Conservation (phyloP, 1,140 invertebrate genomes). For the Nebria ingens region DNA sequence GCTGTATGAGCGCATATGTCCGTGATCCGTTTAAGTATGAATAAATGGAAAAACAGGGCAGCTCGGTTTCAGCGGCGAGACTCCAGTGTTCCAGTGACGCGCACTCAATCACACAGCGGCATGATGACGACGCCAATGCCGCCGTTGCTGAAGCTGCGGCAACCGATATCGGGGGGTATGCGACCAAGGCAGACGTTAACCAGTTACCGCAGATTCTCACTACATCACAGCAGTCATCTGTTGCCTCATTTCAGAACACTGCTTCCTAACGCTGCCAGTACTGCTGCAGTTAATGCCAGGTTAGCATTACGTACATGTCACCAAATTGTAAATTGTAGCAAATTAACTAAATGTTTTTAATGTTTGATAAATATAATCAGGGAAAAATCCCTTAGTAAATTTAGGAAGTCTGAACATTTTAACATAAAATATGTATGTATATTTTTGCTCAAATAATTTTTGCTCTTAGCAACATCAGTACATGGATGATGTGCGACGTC, state of each 20-base stretch:
- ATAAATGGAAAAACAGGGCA: not conserved
- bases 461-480: too few relatives aligned
- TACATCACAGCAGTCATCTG: constrained; percentile 3
- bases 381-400: too few relatives aligned
- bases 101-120: not conserved
- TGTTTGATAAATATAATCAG: too few relatives aligned
- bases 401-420: too few relatives aligned
- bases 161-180: not conserved
- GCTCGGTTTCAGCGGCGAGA: constrained; percentile 4
- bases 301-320: too few relatives aligned
- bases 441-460: too few relatives aligned
- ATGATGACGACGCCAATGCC: not conserved
- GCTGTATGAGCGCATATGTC: too few relatives aligned
- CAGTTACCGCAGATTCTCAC: constrained; percentile 2
- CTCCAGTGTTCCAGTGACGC: constrained; percentile 1
- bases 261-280: not conserved
- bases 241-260: not conserved
- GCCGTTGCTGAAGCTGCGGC: not conserved
- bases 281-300: not conserved
- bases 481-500: too few relatives aligned
- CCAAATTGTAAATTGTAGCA: too few relatives aligned
- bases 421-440: too few relatives aligned
- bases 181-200: not conserved
- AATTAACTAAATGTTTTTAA: too few relatives aligned
- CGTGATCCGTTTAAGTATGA: not conserved